Conservation (phyloP, 2,797 vertebrate genomes). For the Tinamus major region DNA sequence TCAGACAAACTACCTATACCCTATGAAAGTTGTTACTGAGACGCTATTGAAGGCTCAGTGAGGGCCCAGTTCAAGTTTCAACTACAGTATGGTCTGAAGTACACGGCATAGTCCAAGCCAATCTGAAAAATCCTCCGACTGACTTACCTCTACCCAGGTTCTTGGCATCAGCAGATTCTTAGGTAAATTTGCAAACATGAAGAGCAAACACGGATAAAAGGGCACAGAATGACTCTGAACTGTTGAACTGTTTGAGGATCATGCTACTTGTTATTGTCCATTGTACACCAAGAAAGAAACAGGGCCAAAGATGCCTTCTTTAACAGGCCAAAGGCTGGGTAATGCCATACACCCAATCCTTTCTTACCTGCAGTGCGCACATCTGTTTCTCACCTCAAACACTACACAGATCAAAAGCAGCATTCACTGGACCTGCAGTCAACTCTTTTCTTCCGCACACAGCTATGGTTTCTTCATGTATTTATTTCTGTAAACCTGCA, state of each 20-base stretch:
- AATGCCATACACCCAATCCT: background rate
- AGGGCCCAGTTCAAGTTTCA: background rate
- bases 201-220: background rate
- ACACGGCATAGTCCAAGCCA: background rate
- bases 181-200: background rate
- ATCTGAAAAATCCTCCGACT: background rate
- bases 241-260: background rate
- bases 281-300: background rate
- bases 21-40: background rate
- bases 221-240: background rate
- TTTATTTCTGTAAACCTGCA: background rate
- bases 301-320: background rate
- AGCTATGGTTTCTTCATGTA: fast-evolving
- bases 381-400: background rate
- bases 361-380: no score
- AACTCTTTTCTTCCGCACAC: background rate
- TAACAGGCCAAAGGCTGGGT: background rate
- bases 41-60: background rate
- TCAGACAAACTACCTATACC: background rate
- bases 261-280: background rate
- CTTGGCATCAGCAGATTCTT: background rate
- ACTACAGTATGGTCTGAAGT: background rate
- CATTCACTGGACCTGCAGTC: fast-evolving
- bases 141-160: background rate
- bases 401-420: background rate